A percentile compares a stretch with the other conserved stretches of the same genome.
These are phyloP conservation scores for Ophion ellenae DNA, from an alignment of 2,888 invertebrate genomes.

Conservation along the genomic window DNA sequence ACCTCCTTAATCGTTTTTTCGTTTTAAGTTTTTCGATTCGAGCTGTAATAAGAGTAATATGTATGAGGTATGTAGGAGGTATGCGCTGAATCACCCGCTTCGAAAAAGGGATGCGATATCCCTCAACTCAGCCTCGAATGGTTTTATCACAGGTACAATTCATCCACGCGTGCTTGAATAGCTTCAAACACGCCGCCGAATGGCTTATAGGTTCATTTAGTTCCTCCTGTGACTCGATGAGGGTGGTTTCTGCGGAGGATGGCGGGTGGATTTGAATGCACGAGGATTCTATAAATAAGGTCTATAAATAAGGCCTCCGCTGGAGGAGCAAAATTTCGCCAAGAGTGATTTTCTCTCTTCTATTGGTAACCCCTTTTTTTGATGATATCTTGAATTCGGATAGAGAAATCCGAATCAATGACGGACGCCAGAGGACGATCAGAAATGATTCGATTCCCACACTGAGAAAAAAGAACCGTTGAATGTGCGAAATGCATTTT, in stretches of 20 bases:
- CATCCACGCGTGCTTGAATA: background rate
- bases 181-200: background rate
- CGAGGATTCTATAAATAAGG: background rate
- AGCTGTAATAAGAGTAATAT: background rate
- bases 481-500: no score
- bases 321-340: conserved; percentile 45
- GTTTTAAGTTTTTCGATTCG: conserved; percentile 44
- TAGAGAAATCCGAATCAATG: conserved; percentile 8
- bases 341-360: conserved; percentile 42
- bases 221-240: conserved; percentile 6
- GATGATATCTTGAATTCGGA: conserved; percentile 48
- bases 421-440: background rate
- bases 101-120: conserved; percentile 4
- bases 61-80: no score
- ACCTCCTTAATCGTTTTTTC: conserved; percentile 9
- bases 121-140: background rate
- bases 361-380: conserved; percentile 46
- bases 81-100: background rate
- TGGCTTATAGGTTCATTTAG: background rate
- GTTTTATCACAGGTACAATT: background rate
- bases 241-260: background rate
- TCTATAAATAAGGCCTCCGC: conserved; percentile 51
- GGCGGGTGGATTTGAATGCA: background rate
- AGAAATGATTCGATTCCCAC: background rate
- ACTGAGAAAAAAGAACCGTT: no score